Base-by-base conservation (phyloP, 2,888 invertebrate genomes). In the Dicycla oo region DNA sequence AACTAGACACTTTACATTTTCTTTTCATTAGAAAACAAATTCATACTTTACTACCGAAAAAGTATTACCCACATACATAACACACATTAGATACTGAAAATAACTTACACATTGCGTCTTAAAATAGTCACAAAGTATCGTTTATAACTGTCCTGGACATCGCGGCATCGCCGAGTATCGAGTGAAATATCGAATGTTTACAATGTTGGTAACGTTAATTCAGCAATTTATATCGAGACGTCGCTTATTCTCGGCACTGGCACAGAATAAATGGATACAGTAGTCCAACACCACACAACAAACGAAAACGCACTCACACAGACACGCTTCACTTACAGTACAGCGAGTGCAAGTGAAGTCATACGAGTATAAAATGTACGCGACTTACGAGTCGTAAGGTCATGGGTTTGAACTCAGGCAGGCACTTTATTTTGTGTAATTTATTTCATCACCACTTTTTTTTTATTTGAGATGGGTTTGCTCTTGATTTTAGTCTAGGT, bases 171-270 rank as follows among this genome's bases (percentile, higher is more conserved):
- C 1, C 61, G 62, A 18, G 64, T 70, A 80, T 80, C 20, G 81
- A 82, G 81, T 78, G 84, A 82, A 74, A 81, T 82, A 82, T 81
- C 74, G 71, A 78, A 47, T 74, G 78, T 74, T 81, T 83, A 84
- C 84, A 74, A 74, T 82, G 81, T 82, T 63, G 23, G 61, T 69
- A 66, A 65, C 66, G 81, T 82, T 84, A 84, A 81, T 74, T 81
- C 81, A 65, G 69, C 81, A 64, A 78, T 82, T 82, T 82, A 82
- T 81, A 82, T 73, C 60, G 81, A 62, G 60, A 49, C 49, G 58
- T 65, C 63, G 58, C 56, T 60, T 83, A 79, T 74, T 80, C 69
- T 79, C n/a, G 57, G 80, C 74, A 67, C 64, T 47, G 63, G 0
- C 57, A 51, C 30, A 26, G 34, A 57, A 4, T 38, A 74, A n/a